Evolutionary conservation across 2,888 invertebrate species (phyloP), one percentile per base, ranked within the genome.

Genomic region (Globia sparganii): DNA sequence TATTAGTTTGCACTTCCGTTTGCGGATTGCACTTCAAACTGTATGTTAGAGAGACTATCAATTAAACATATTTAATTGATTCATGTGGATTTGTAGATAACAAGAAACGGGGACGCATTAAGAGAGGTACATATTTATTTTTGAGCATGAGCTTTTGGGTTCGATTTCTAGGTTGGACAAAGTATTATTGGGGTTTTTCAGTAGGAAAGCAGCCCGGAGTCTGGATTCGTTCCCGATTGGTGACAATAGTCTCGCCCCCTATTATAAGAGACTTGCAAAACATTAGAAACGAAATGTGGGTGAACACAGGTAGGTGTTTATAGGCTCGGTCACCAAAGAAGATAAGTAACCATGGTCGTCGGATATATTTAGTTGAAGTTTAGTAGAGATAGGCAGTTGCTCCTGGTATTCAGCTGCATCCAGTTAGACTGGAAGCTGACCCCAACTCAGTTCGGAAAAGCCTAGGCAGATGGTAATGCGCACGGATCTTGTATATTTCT

Each of bases 1-100:
- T 87, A 80, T 81, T 86, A 78, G 86, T 87, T 86, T 75, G 78
- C 81, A 83, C 80, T 87, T 87, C 72, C 74, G 80, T 78, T 78
- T 83, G 84, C 53, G 68, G 68, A 77, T 72, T 85, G 85, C 85
- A 86, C 85, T 87, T 82, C 72, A 77, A 81, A 77, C 71, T 70
- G 64, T 49, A 18, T 64, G 56, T 75, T 65, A 71, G 73, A 68
- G 73, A 62, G 66, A 75, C 73, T 75, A 86, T 76, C 80, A 83
- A 83, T 84, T 83, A 77, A 68, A 75, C 67, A 62, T 72, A 72
- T 77, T 76, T 58, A 68, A 75, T 64, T 72, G 67, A 70, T 81
- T 62, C 43, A 65, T 65, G 53, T 65, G 61, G 69, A 72, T 74
- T 69, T 49, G 15, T 43, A 21, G 53, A 82, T 56, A 56, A 28